Base-by-base conservation (phyloP, 2,113 vertebrate species). In the Anhinga anhinga region DNA sequence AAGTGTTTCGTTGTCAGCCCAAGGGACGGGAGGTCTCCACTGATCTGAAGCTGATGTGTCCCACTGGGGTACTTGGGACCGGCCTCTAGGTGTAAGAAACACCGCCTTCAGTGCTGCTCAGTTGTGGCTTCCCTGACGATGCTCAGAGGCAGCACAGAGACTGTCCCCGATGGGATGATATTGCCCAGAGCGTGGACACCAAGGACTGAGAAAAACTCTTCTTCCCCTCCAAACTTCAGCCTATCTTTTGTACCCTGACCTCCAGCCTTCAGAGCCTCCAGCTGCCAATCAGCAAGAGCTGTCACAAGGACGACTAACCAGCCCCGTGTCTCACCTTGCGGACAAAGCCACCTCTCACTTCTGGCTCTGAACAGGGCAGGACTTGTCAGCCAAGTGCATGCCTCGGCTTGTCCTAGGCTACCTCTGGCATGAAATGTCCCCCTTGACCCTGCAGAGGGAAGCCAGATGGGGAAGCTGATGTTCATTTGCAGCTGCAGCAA, bases 401-500 rank as follows among this genome's bases (percentile, higher is more conserved):
- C 30, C 78, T 88, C 16, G 0, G 34, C 85, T 66, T 62, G 18
- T 58, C 34, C 20, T 2, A 3, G 49, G 29, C 38, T 38, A 16
- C 50, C 29, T 59, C 38, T 77, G 50, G 42, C 50, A 83, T 7
- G 9, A 74, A 93, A 49, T 40, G 42, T 36, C 20, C 50, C 50
- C 78, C 52, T 32, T 38, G 34, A 36, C 26, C 63, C 56, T 36
- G 30, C 7, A 10, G 50, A 40, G 49, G 58, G 62, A 91, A 96
- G 67, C 25, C 77, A 88, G 55, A 88, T 26, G 42, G 79, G 44
- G 79, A 90, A 88, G 85, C 59, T 50, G 85, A 26, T 32, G 55
- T 65, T 53, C 83, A 70, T 32, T 8, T 90, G 88, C 82, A 86
- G 88, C 67, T 62, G 85, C 77, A 94, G 79, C 67, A 90, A 47